phyloP scores from a whole-genome alignment of 2,797 vertebrate genomes.

The Falco peregrinus region DNA sequence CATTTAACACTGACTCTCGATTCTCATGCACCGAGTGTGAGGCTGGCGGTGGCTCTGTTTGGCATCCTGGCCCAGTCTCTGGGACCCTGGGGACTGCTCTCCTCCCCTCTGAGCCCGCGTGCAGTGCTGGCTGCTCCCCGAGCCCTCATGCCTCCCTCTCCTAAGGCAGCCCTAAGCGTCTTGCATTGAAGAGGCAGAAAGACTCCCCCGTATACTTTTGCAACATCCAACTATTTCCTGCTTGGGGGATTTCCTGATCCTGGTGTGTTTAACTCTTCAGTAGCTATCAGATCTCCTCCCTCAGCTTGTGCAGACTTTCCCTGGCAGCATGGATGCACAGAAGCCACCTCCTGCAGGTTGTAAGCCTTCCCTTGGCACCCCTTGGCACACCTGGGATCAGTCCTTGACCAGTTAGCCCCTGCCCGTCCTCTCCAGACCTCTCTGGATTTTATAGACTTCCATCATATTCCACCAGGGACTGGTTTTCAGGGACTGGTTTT shows the following conservation, averaged over 20 bases:
- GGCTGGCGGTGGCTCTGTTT: neutral
- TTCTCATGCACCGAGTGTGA: neutral
- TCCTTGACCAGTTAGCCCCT: neutral
- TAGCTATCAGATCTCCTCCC: neutral
- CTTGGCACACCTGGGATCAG: neutral
- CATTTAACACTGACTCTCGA: neutral
- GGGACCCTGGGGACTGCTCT: neutral
- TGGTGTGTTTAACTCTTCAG: neutral
- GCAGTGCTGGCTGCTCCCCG: neutral
- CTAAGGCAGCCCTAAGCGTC: neutral
- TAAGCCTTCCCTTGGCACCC: neutral
- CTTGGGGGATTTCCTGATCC: neutral
- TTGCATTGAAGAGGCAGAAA: neutral
- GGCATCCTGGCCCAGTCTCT: neutral
- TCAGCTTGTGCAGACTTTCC: neutral
- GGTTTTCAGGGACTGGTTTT: neutral
- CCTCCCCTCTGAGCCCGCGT: neutral
- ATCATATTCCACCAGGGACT: neutral
- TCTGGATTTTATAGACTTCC: neutral
- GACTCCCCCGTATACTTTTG: neutral
- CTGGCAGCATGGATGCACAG: neutral
- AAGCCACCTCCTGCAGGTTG: neutral
- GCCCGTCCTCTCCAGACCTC: neutral
- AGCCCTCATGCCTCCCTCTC: accelerated
- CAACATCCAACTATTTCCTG: neutral